These are phyloP conservation scores for Temnopleurus reevesii DNA, from an alignment of 53 echinoderm and acorn worm species.

Conservation along the genomic window DNA sequence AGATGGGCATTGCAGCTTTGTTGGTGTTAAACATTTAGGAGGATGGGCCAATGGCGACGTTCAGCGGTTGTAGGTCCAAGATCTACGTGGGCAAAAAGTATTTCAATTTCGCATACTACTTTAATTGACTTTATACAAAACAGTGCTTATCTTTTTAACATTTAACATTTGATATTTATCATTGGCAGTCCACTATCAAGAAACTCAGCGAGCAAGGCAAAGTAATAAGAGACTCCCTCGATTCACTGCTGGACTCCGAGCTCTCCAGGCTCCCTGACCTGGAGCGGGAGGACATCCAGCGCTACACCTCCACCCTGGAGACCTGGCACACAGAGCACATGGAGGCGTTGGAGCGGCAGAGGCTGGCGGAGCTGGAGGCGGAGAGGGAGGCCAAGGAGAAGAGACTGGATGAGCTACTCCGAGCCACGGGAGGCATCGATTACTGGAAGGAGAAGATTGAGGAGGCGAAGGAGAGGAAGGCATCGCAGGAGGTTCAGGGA, in stretches of 20 bases:
- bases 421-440: conserved; percentile 71
- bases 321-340: conserved; percentile 53
- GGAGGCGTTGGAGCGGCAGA: conserved; percentile 59
- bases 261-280: conserved; percentile 54
- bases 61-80: too few relatives aligned
- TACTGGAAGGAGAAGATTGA: conserved; percentile 75
- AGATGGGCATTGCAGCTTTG: too few relatives aligned
- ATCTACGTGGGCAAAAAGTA: too few relatives aligned
- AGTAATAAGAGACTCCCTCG: conserved; percentile 59
- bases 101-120: too few relatives aligned
- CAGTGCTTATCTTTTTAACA: too few relatives aligned
- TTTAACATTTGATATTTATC: too few relatives aligned
- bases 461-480: conserved; percentile 23
- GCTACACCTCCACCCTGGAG: conserved; percentile 56
- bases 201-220: conserved; percentile 38
- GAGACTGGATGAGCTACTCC: conserved; percentile 72
- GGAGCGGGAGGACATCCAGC: conserved; percentile 33
- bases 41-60: too few relatives aligned
- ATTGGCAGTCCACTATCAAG: conserved; percentile 40
- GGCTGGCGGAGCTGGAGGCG: conserved; percentile 57
- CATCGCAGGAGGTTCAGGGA: background rate
- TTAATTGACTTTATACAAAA: too few relatives aligned
- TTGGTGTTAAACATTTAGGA: too few relatives aligned
- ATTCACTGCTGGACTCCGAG: conserved; percentile 56
- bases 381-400: conserved; percentile 65